A percentile compares a stretch with the other conserved stretches of the same genome.
Conservation (phyloP, 2,113 vertebrate genomes). For the Sapayoa aenigma region DNA sequence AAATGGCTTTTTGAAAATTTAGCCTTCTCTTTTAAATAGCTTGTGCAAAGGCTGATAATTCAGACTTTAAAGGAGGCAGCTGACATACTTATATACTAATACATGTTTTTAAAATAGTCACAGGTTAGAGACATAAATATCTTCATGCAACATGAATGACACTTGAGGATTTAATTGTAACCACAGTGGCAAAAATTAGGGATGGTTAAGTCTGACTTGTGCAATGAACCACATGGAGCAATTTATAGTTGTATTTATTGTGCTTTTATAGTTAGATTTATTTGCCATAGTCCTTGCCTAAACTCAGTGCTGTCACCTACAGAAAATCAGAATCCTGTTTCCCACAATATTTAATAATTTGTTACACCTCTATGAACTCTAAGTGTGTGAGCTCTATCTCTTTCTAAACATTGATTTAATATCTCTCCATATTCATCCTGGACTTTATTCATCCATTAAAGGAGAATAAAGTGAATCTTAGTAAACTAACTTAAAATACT, state of each 20-base stretch:
- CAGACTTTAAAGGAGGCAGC: neutral
- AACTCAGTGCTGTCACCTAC: neutral
- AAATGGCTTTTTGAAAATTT: neutral
- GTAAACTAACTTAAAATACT: neutral
- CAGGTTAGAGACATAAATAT: neutral
- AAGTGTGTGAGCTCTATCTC: neutral
- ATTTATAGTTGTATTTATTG: conserved; percentile 10
- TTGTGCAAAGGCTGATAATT: neutral
- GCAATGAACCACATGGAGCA: neutral
- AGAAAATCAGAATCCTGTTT: neutral
- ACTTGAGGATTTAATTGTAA: neutral
- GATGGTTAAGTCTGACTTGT: neutral
- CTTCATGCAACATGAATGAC: neutral
- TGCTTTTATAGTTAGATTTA: conserved; percentile 2
- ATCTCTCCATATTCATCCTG: neutral
- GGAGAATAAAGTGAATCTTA: neutral
- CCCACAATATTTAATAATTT: neutral
- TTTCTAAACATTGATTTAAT: neutral
- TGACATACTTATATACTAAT: neutral
- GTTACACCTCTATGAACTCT: neutral
- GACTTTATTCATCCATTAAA: too few relatives aligned
- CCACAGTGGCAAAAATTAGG: neutral
- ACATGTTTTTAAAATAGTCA: neutral
- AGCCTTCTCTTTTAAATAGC: neutral
- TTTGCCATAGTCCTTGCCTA: conserved; percentile 6